A percentile compares a stretch with the other conserved stretches of the same genome.
phyloP scores from a whole-genome alignment of 2,797 vertebrate genomes.

The Graptemys geographica region DNA sequence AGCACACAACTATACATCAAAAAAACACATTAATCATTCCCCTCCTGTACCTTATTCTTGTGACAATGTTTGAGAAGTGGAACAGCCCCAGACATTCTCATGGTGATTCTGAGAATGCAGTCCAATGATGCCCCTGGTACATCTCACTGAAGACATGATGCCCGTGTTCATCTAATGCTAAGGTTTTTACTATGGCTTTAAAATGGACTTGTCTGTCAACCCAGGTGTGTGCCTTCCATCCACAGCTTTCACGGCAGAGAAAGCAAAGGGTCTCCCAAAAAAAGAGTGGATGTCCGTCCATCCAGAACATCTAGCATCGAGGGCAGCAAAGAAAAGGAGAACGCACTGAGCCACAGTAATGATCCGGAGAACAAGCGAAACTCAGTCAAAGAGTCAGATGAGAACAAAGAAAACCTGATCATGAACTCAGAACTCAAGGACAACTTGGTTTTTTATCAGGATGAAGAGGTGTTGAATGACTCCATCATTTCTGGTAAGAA shows the following conservation, averaged over 20 bases:
- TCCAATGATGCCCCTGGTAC: not conserved
- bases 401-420: constrained; percentile 97
- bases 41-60: not conserved
- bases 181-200: not conserved
- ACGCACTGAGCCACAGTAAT: constrained; percentile 74
- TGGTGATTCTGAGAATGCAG: not conserved
- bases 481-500: constrained; percentile 94
- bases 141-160: not conserved
- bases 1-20: not conserved
- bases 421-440: constrained; percentile 91
- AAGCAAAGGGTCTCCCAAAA: constrained; percentile 90
- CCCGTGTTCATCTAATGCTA: not conserved
- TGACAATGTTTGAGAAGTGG: not conserved
- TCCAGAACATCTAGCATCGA: constrained; percentile 88
- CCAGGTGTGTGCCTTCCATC: not conserved
- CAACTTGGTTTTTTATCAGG: constrained; percentile 89
- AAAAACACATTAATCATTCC: not conserved
- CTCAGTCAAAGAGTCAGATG: constrained; percentile 88
- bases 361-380: constrained; percentile 82
- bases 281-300: constrained; percentile 87
- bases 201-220: constrained; percentile 22
- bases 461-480: constrained; percentile 92
- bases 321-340: constrained; percentile 82
- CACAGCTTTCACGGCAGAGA: constrained; percentile 92
- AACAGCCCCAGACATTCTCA: not conserved